Evolutionary conservation across 2,797 vertebrate genomes (phyloP), one percentile per base, ranked within the genome.

Genomic region (Oryzias sinensis): DNA sequence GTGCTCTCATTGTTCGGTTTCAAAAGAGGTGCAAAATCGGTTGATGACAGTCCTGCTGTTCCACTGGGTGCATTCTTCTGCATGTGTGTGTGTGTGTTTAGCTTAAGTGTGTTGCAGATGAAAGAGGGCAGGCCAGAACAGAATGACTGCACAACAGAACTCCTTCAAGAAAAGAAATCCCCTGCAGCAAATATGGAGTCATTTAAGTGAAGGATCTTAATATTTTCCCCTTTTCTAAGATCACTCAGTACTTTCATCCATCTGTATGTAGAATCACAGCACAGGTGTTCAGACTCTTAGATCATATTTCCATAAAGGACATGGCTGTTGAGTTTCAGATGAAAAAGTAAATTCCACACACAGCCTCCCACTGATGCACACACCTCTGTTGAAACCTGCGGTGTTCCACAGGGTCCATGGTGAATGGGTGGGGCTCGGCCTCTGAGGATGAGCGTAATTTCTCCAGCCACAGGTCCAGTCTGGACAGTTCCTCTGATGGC

Each of bases 351-450:
- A 25, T n/a, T 42, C 6, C 41, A 44, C 16, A 44, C 43, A 44
- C 43, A 44, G 17, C 11, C 33, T 37, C 33, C 11, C 11, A 54
- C 17, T 29, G 33, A 11, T 42, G 53, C 9, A 57, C 59, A 50
- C 45, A 15, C 53, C 37, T 53, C 6, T 62, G 47, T 74, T 79
- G 59, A 84, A 74, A 60, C 17, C 49, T 87, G 49, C 62, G 81
- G 79, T 87, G 72, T 86, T 84, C 81, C 82, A 82, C 93, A 99
- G 97, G 96, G 89, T 99, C 96, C 92, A 97, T 99, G 95, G 93
- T 97, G 93, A 98, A 98, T 89, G 96, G 95, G 82, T 99, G 97
- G 96, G 96, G 96, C 91, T 99, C 96, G 72, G 95, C 95, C 87
- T 98, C 96, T 76, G 96, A 98, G 87, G 92, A 93, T 55, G 95